Evolutionary conservation across 2,888 invertebrate genomes (phyloP).

Genomic region (Sinohyriopsis cumingii): DNA sequence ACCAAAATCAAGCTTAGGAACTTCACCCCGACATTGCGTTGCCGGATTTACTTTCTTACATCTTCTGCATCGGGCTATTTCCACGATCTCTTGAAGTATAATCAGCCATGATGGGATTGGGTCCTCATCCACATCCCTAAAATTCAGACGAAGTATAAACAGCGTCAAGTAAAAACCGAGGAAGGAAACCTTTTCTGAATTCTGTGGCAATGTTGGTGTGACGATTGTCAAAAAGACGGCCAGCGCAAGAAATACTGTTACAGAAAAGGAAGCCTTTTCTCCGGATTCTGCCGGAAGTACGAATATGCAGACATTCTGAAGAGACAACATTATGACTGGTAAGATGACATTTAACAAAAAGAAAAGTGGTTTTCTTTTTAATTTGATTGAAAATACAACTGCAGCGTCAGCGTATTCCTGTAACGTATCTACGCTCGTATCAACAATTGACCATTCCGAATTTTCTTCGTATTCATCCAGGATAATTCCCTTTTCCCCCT

Average conservation of each 20-base stretch:
- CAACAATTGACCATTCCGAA: conserved; percentile 21
- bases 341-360: conserved; percentile 28
- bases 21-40: no score
- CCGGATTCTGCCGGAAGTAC: conserved; percentile 28
- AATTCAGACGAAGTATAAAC: conserved; percentile 21
- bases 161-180: conserved; percentile 27
- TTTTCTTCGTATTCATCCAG: conserved; percentile 14
- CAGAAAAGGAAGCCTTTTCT: conserved; percentile 27
- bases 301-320: conserved; percentile 31
- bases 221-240: conserved; percentile 29
- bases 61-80: no score
- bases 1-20: no score
- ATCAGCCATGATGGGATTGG: conserved; percentile 18
- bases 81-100: background rate
- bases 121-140: conserved; percentile 13
- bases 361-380: conserved; percentile 33
- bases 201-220: conserved; percentile 17
- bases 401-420: conserved; percentile 9
- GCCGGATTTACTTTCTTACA: no score
- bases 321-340: conserved; percentile 29
- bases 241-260: conserved; percentile 30
- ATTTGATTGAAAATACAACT: conserved; percentile 19
- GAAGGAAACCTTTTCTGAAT: conserved; percentile 25
- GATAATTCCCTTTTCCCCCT: conserved; percentile 16
- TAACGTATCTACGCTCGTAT: conserved; percentile 8